These are phyloP conservation scores for Magallana angulata DNA, from an alignment of 1,140 invertebrate genomes.

Conservation along the genomic window DNA sequence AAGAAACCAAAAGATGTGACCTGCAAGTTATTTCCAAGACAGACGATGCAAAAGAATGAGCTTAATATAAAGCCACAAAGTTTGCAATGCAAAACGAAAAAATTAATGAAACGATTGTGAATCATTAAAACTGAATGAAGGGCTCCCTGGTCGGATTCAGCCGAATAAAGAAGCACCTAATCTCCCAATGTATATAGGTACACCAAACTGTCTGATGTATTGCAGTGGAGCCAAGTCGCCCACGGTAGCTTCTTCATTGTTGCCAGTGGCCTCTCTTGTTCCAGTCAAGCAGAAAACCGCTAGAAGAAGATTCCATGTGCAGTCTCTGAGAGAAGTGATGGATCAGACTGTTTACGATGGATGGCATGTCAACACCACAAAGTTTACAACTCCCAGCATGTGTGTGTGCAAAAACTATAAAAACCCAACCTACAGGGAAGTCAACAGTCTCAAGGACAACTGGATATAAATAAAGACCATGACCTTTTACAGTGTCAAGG, in stretches of 20 bases:
- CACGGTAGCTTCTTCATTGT: not conserved
- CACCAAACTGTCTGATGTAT: not conserved
- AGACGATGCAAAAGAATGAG: not conserved
- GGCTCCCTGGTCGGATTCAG: not conserved
- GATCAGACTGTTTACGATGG: not conserved
- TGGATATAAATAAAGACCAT: no score
- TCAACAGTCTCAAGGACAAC: no score
- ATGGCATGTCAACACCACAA: not conserved
- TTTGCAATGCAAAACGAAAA: not conserved
- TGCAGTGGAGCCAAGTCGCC: not conserved
- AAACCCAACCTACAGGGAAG: no score
- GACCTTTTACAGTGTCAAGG: no score
- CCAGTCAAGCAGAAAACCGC: not conserved
- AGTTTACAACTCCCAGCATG: no score
- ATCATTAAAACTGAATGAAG: conserved; percentile 9
- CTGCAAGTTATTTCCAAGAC: conserved; percentile 4
- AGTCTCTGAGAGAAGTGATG: not conserved
- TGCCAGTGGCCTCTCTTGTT: not conserved
- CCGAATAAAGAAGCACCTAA: not conserved
- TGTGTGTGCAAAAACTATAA: no score
- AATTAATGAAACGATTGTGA: conserved; percentile 17
- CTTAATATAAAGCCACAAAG: not conserved
- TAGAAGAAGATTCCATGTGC: not conserved
- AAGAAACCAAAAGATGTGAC: conserved; percentile 5
- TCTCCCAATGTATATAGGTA: not conserved